These are phyloP conservation scores for Colinus virginianus DNA, from an alignment of 2,113 vertebrate genomes.

Conservation along the genomic window DNA sequence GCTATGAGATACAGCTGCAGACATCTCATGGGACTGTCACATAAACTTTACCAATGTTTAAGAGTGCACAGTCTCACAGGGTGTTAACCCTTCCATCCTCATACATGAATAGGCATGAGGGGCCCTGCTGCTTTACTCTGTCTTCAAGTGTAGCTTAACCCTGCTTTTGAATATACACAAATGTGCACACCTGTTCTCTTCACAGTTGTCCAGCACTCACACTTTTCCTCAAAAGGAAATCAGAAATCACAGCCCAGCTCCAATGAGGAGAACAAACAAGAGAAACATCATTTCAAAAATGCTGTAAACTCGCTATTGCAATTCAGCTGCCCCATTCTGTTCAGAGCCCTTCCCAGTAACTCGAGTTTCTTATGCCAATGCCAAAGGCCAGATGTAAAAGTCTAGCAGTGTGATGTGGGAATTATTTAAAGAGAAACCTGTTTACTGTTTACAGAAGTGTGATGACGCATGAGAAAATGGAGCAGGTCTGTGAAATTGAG, in stretches of 20 bases:
- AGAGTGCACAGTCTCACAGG: not conserved
- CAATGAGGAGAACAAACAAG: not conserved
- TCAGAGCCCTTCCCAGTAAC: not conserved
- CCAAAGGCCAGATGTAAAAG: not conserved
- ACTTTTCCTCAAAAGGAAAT: not conserved
- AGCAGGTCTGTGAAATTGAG: not conserved
- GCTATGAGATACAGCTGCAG: not conserved
- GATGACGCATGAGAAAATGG: not conserved
- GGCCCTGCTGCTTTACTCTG: not conserved
- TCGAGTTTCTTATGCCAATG: not conserved
- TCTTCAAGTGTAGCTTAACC: not conserved
- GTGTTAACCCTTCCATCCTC: not conserved
- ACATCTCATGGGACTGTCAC: not conserved
- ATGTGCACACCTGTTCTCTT: not conserved
- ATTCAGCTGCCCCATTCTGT: not conserved
- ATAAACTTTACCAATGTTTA: not conserved
- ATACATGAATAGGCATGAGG: not conserved
- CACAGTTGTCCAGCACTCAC: not conserved
- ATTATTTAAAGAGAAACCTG: not conserved
- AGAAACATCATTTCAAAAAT: rapidly evolving
- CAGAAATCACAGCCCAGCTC: not conserved
- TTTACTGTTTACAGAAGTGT: not conserved
- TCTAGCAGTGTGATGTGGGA: not conserved
- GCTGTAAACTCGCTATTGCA: not conserved
- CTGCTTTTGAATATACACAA: not conserved